Evolutionary conservation across 2,888 invertebrate species (phyloP), one percentile per base, ranked within the genome.

Genomic region (Idaea dimidiata): DNA sequence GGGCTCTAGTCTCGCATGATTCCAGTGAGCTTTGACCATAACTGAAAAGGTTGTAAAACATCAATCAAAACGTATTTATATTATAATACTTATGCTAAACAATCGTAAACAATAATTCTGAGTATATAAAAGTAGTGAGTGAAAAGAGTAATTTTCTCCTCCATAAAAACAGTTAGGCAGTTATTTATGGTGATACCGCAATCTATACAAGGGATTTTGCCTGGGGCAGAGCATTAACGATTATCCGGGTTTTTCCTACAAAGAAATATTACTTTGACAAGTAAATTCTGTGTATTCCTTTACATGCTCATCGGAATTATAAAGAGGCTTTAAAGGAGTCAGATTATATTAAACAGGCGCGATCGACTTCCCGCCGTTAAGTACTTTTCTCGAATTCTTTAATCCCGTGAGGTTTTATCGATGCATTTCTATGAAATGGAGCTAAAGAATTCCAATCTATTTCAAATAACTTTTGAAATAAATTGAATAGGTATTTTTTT

Each of bases 161-260:
- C 88, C 88, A 90, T 89, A 91, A 90, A 91, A 91, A 89, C 89
- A 89, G 88, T 88, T 88, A 84, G 84, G 82, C 81, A 85, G 89
- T 89, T 91, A 91, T 91, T 91, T 91, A 90, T 88, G 88, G 83
- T 86, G 90, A 88, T 87, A 87, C 88, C 88, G 85, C 90, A 88
- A 89, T 90, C 89, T 89, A 88, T 91, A 88, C 86, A 87, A 84
- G 88, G 88, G 89, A 88, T 89, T 88, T 81, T 75, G 86, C 90
- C 81, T 76, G 75, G 78, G 86, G 90, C 87, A 79, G 82, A 84
- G 86, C 84, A 89, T 91, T 89, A 89, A 88, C 88, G 90, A 89
- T 88, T 89, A 89, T 87, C 85, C 84, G 80, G 75, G 82, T 79
- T 84, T 83, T 81, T 80, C 80, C 78, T 83, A 81, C 83, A 83